Percentiles rank a stretch among this genome's conserved stretches.
These are phyloP conservation scores for Ecliptopera silaceata DNA, from an alignment of 2,888 invertebrate genomes.

Conservation along the genomic window DNA sequence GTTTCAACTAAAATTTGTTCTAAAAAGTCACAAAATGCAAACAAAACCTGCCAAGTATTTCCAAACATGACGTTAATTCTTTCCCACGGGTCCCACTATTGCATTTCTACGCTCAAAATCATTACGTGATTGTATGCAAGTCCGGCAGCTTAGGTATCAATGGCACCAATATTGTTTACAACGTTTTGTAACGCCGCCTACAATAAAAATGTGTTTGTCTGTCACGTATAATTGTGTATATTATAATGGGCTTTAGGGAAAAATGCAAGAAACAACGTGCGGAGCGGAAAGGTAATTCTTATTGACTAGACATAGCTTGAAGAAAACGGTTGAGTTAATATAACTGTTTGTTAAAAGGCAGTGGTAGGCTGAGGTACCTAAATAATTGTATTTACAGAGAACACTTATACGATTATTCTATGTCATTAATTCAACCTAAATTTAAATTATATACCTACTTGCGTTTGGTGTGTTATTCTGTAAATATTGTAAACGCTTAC, in stretches of 20 bases:
- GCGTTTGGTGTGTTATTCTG: no score
- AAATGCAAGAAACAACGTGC: constrained; percentile 9
- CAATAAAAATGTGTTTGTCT: constrained; percentile 49
- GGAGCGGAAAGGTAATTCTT: not conserved
- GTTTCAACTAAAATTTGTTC: no score
- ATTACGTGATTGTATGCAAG: constrained; percentile 77
- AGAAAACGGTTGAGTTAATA: no score
- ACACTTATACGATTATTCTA: no score
- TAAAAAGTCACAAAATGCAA: constrained; percentile 8
- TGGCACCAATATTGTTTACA: constrained; percentile 62
- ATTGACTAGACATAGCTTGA: no score
- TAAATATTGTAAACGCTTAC: no score
- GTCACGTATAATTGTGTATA: constrained; percentile 59
- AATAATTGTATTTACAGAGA: no score
- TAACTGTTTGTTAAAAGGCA: no score
- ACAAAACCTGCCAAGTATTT: constrained; percentile 27
- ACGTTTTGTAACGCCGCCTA: constrained; percentile 72
- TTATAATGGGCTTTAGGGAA: constrained; percentile 66
- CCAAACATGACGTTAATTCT: constrained; percentile 42
- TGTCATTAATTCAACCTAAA: no score
- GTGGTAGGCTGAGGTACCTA: no score
- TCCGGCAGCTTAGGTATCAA: constrained; percentile 66
- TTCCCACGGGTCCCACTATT: constrained; percentile 74
- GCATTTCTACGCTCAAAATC: constrained; percentile 67
- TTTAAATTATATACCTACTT: no score